phyloP scores from a whole-genome alignment of 92 coral and sea anemone genomes.

The Porites evermanni region DNA sequence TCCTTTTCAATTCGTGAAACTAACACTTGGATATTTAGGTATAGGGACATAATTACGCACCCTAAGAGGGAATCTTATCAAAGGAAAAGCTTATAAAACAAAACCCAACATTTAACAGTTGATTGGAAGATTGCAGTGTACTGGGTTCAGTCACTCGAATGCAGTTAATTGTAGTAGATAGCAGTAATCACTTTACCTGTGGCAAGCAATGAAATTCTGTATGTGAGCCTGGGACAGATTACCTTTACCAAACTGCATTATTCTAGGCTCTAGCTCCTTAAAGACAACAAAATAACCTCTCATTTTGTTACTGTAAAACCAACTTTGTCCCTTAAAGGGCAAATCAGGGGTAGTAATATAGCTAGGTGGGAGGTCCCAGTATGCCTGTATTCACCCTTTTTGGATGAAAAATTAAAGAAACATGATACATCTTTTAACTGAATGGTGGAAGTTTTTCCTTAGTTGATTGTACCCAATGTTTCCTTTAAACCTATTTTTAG shows the following conservation, averaged over 20 bases:
- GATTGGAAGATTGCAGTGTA: background rate
- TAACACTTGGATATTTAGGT: background rate
- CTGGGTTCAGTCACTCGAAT: background rate
- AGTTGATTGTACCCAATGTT: background rate
- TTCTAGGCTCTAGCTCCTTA: background rate
- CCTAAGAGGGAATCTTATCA: too few species aligned
- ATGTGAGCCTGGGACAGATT: slow-evolving; percentile 10
- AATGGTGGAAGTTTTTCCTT: background rate
- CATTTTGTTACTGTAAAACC: background rate
- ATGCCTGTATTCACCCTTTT: background rate
- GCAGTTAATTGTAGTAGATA: slow-evolving; percentile 1
- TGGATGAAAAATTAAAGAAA: background rate
- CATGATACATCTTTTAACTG: background rate
- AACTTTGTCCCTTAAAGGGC: background rate
- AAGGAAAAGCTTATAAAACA: too few species aligned
- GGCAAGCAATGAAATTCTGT: slow-evolving; percentile 11
- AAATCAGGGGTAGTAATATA: background rate
- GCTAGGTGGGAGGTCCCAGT: background rate
- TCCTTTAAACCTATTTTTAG: background rate
- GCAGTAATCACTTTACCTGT: slow-evolving; percentile 8
- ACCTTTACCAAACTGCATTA: slow-evolving; percentile 8
- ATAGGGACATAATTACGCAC: background rate
- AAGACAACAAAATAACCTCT: background rate
- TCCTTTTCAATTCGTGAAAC: background rate
- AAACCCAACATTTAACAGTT: too few species aligned